A percentile compares a stretch with the other conserved stretches of the same genome.
Conservation (phyloP, 1,140 invertebrate genomes). For the Drosophila teissieri region DNA sequence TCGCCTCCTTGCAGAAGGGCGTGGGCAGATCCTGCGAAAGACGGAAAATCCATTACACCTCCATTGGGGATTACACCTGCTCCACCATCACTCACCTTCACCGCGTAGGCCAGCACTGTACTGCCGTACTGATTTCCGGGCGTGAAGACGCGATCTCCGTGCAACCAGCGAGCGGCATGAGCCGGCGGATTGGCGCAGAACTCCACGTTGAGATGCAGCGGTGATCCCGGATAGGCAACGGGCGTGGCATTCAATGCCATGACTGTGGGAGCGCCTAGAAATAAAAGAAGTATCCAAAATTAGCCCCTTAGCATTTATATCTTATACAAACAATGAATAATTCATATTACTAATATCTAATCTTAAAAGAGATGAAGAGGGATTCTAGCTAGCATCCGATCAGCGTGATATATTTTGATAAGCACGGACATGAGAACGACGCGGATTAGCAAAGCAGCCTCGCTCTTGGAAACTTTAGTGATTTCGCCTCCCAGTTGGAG, state of each 20-base stretch:
- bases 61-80: neutral
- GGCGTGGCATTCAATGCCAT: conserved; percentile 85
- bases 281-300: too few relatives aligned
- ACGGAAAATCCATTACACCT: neutral
- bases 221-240: conserved; percentile 86
- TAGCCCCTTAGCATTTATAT: too few relatives aligned
- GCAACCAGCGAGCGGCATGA: conserved; percentile 83
- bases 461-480: conserved; percentile 32
- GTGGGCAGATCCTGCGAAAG: conserved; percentile 77
- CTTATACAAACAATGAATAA: too few relatives aligned
- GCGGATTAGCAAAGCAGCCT: conserved; percentile 21
- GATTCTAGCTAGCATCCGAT: neutral
- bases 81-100: conserved; percentile 64
- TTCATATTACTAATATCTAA: too few relatives aligned
- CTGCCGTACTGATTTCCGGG: conserved; percentile 84
- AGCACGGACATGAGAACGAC: neutral
- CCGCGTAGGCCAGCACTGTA: conserved; percentile 81
- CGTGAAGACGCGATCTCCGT: conserved; percentile 83
- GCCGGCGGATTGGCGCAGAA: conserved; percentile 86
- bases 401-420: neutral
- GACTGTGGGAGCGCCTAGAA: conserved; percentile 84
- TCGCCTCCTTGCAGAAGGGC: conserved; percentile 84
- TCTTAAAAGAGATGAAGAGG: conserved; percentile 38
- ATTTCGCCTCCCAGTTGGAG: conserved; percentile 24
- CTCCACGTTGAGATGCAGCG: conserved; percentile 85